Evolutionary conservation across 2,113 vertebrate genomes (phyloP), one percentile per base, ranked within the genome.

Genomic region (Pelodiscus sinensis): DNA sequence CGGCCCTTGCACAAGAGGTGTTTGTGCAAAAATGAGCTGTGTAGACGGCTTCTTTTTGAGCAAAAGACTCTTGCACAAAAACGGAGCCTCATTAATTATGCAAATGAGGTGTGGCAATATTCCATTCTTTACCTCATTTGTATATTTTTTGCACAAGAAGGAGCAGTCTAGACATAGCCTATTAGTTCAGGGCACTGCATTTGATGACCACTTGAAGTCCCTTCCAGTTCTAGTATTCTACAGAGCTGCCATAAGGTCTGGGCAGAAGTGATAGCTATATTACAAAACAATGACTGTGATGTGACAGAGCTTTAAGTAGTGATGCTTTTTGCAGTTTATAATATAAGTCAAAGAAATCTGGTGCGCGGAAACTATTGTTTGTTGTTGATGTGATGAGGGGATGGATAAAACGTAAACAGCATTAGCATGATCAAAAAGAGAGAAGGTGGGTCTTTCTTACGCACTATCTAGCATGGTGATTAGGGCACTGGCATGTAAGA

Each of bases 401-500:
- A 6, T 24, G 89, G 18, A n/a, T 77, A 90, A 79, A 90, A 52
- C 58, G 51, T n/a, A 94, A 94, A 96, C 92, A 93, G 31, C 91
- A 90, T 79, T 71, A 25, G 38, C 86, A 79, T 44, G 38, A 88
- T 90, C 54, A 79, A 82, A 52, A 25, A 73, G 89, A 60, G 31
- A 88, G 44, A 31, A 31, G 86, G 55, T 38, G 35, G 62, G 10
- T n/a, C 27, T 62, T 62, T 62, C 71, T 92, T 93, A 92, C 25
- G 0, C 62, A 57, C 68, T 94, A 86, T 83, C 51, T 54, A 94
- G 91, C 90, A 21, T 87, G 71, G 92, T 75, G 96, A 96, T 95
- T 94, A 88, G 87, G 90, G 93, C 89, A 93, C 54, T 85, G 85
- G 87, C 87, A 77, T 92, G 51, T 79, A 44, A 96, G 91, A 18